Conservation (phyloP, 1,140 invertebrate genomes). For the Trichoplusia ni region DNA sequence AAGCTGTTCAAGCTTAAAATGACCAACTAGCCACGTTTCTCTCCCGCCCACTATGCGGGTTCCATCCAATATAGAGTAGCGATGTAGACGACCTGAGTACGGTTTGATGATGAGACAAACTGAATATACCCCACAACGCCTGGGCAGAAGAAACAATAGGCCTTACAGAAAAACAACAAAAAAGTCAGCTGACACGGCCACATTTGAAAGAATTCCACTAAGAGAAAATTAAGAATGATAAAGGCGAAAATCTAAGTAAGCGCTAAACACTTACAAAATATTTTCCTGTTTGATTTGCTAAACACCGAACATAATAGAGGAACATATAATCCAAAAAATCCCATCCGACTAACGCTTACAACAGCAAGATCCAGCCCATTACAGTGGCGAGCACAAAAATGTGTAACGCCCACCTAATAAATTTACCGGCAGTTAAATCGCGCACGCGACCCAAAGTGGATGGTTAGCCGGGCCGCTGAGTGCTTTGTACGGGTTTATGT, state of each 20-base stretch:
- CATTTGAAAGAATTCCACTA: too few species aligned
- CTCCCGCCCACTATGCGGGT: too few species aligned
- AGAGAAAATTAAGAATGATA: too few species aligned
- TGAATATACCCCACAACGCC: too few species aligned
- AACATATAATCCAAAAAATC: neutral
- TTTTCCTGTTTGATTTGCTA: neutral
- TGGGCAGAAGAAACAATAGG: too few species aligned
- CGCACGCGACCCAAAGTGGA: constrained; percentile 25
- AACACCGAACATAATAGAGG: neutral
- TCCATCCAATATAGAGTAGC: too few species aligned
- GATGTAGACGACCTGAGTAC: too few species aligned
- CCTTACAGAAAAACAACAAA: too few species aligned
- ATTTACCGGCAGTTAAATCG: constrained; percentile 27
- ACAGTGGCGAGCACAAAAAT: constrained; percentile 30
- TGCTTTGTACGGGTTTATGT: constrained; percentile 26
- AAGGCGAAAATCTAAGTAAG: neutral
- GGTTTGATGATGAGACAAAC: too few species aligned
- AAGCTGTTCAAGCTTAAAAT: too few species aligned
- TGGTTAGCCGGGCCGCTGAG: constrained; percentile 16
- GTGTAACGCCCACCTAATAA: constrained; percentile 29
- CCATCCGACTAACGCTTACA: constrained; percentile 16
- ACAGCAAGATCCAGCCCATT: constrained; percentile 20
- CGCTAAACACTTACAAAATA: neutral
- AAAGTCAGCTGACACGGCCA: too few species aligned
- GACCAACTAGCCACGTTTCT: too few species aligned